Evolutionary conservation across 2,888 invertebrate genomes (phyloP).

Genomic region (Caenorhabditis sp.): DNA sequence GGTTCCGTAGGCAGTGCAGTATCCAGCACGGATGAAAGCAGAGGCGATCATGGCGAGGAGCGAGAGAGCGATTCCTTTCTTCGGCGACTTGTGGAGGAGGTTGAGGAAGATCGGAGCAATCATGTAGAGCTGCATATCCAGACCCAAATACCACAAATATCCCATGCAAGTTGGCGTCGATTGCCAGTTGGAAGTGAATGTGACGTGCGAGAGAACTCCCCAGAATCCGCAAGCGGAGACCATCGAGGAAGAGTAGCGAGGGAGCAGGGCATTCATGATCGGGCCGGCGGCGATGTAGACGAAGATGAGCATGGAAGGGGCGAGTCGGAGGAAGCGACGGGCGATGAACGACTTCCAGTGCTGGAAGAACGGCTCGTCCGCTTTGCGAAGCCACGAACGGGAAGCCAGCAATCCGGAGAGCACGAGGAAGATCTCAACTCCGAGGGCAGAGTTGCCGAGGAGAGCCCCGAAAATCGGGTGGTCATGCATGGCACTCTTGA

Average conservation of each 20-base stretch:
- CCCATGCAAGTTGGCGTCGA: constrained; percentile 76
- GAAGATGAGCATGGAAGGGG: constrained; percentile 74
- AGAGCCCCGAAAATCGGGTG: constrained; percentile 76
- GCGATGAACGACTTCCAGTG: constrained; percentile 71
- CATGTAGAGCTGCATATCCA: constrained; percentile 77
- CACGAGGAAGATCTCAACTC: constrained; percentile 77
- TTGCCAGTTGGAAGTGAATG: constrained; percentile 74
- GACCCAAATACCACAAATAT: constrained; percentile 77
- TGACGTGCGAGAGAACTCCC: constrained; percentile 70
- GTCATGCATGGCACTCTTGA: constrained; percentile 75
- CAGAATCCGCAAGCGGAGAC: constrained; percentile 70
- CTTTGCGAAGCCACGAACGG: constrained; percentile 72
- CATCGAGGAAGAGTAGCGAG: constrained; percentile 73
- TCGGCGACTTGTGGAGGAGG: constrained; percentile 62
- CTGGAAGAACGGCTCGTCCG: constrained; percentile 64
- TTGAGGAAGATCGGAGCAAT: constrained; percentile 74
- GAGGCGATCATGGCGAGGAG: constrained; percentile 57
- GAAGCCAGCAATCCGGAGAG: constrained; percentile 76
- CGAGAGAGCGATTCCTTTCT: constrained; percentile 36
- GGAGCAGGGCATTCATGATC: constrained; percentile 64
- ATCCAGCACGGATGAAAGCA: constrained; percentile 66
- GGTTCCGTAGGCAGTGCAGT: constrained; percentile 71
- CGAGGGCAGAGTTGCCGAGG: constrained; percentile 77
- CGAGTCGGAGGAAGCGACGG: constrained; percentile 70
- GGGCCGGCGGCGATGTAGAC: constrained; percentile 73